Evolutionary conservation across 2,797 vertebrate species (phyloP).

Genomic region (Brotula barbata): DNA sequence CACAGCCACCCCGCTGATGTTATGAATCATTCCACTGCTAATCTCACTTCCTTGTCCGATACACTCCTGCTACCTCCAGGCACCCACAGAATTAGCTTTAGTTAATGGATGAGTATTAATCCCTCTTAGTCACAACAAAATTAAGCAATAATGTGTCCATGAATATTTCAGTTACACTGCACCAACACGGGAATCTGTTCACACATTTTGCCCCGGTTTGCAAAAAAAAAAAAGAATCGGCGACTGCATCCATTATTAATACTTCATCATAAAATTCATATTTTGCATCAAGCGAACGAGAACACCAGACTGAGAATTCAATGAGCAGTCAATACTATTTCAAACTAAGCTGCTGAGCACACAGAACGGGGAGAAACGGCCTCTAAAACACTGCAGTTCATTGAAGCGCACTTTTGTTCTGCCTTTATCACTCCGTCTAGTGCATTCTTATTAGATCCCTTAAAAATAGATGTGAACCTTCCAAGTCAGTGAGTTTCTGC

Average conservation of each 20-base stretch:
- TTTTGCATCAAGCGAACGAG: constrained; percentile 52
- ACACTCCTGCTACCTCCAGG: constrained; percentile 58
- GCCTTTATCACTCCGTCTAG: constrained; percentile 60
- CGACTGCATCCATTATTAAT: constrained; percentile 75
- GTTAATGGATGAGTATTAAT: constrained; percentile 82
- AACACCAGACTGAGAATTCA: constrained; percentile 51
- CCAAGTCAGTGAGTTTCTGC: constrained; percentile 64
- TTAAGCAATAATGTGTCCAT: constrained; percentile 80
- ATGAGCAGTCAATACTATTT: constrained; percentile 65
- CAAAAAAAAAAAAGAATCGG: constrained; percentile 57
- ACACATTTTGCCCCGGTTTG: constrained; percentile 52
- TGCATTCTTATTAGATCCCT: constrained; percentile 74
- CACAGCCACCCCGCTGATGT: constrained; percentile 52
- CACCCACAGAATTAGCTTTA: constrained; percentile 69
- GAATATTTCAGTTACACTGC: constrained; percentile 79
- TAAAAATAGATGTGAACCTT: constrained; percentile 75
- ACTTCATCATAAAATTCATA: constrained; percentile 72
- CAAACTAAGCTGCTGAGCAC: constrained; percentile 63
- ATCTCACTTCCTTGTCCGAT: constrained; percentile 72
- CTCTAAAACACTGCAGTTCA: constrained; percentile 41
- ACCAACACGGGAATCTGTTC: constrained; percentile 61
- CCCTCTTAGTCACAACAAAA: constrained; percentile 81
- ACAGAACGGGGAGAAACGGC: constrained; percentile 52
- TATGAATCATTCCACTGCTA: constrained; percentile 75
- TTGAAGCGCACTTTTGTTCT: constrained; percentile 31